Percentiles rank a stretch among this genome's conserved stretches.
These are phyloP conservation scores for Megaceryle alcyon DNA, from an alignment of 2,797 vertebrate species.

Conservation along the genomic window DNA sequence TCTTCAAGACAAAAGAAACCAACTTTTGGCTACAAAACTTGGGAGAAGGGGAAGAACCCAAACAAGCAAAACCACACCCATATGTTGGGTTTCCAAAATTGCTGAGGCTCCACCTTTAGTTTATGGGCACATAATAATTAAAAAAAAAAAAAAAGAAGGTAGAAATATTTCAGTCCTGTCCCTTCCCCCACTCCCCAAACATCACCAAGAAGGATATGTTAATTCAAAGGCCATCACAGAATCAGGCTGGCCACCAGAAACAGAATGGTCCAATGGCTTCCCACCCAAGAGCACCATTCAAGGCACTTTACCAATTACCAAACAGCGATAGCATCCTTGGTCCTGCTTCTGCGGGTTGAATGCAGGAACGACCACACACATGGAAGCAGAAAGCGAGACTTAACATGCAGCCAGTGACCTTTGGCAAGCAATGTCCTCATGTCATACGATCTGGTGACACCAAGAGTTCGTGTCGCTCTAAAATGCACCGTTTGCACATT, in stretches of 20 bases:
- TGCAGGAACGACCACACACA: not conserved
- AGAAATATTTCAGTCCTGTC: not conserved
- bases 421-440: not conserved
- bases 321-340: not conserved
- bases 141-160: not conserved
- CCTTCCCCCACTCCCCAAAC: rapidly evolving
- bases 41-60: not conserved
- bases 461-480: not conserved
- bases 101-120: not conserved
- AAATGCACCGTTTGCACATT: not conserved
- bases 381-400: not conserved
- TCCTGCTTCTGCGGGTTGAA: not conserved
- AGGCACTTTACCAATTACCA: not conserved
- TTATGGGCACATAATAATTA: not conserved
- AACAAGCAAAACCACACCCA: not conserved
- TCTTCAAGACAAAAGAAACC: not conserved
- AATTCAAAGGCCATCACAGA: not conserved
- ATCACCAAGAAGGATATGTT: rapidly evolving
- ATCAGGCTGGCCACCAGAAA: not conserved
- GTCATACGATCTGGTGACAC: not conserved
- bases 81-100: not conserved
- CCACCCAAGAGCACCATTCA: not conserved
- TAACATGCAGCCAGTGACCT: not conserved
- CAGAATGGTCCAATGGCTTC: not conserved
- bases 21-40: not conserved